Evolutionary conservation across 2,888 invertebrate species (phyloP).

Genomic region (Exocentrus adspersus): DNA sequence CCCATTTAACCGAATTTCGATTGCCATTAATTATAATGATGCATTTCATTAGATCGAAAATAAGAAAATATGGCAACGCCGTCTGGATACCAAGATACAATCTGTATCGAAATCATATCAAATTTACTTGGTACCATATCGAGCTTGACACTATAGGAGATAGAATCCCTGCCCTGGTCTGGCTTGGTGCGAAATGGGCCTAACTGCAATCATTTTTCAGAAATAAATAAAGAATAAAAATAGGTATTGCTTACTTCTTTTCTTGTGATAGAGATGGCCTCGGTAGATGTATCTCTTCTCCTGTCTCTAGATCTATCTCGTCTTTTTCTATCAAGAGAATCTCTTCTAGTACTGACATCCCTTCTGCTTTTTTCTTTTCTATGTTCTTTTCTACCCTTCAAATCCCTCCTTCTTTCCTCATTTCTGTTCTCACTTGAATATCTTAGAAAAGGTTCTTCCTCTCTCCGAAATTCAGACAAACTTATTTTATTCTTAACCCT

Average conservation of each 20-base stretch:
- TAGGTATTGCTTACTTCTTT: conserved; percentile 20
- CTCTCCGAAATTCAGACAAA: conserved; percentile 52
- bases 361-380: conserved; percentile 40
- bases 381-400: conserved; percentile 34
- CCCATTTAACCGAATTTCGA: too few relatives aligned
- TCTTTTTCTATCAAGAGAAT: conserved; percentile 30
- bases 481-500: conserved; percentile 41
- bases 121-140: too few relatives aligned
- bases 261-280: conserved; percentile 6
- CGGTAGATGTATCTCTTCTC: conserved; percentile 29
- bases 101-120: too few relatives aligned
- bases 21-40: too few relatives aligned
- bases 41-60: too few relatives aligned
- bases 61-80: too few relatives aligned
- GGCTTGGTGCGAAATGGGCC: too few relatives aligned
- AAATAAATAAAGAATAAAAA: neutral
- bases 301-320: conserved; percentile 36
- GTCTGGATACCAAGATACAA: too few relatives aligned
- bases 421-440: conserved; percentile 48
- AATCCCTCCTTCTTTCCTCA: conserved; percentile 26
- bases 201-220: too few relatives aligned
- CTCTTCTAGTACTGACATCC: conserved; percentile 38
- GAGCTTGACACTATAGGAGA: too few relatives aligned
- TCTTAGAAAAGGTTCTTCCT: conserved; percentile 56
- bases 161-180: too few relatives aligned